Evolutionary conservation across 2,797 vertebrate species (phyloP).

Genomic region (Sebastiscus tertius): DNA sequence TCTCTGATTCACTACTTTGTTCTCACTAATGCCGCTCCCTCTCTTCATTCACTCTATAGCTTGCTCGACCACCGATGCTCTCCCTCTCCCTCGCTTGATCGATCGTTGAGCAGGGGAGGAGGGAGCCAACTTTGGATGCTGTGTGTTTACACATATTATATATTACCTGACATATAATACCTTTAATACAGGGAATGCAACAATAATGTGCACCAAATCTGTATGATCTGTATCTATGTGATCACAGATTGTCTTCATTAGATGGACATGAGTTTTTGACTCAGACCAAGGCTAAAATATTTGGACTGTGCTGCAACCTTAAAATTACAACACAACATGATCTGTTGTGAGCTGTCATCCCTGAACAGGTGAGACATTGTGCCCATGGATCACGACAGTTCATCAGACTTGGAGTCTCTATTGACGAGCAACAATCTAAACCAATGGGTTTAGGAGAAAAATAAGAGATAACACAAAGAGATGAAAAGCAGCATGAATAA

Average conservation of each 20-base stretch:
- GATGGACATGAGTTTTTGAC: background rate
- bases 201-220: background rate
- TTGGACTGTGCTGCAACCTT: background rate
- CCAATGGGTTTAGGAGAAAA: slow-evolving; percentile 7
- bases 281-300: too few relatives aligned
- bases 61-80: too few relatives aligned
- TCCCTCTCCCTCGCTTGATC: too few relatives aligned
- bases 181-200: background rate
- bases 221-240: background rate
- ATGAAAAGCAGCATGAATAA: slow-evolving; percentile 54
- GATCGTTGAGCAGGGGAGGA: too few relatives aligned
- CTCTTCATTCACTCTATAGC: too few relatives aligned
- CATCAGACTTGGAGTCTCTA: background rate
- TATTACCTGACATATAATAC: too few relatives aligned
- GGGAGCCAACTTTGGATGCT: too few relatives aligned
- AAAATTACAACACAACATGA: background rate
- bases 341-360: background rate
- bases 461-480: slow-evolving; percentile 44
- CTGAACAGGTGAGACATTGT: background rate
- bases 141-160: too few relatives aligned
- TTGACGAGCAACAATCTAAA: slow-evolving; percentile 3
- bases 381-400: background rate
- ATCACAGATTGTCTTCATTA: background rate
- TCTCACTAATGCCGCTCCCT: too few relatives aligned
- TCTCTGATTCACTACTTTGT: too few relatives aligned